phyloP scores from a whole-genome alignment of 2,888 invertebrate species.

The Strigamia maritima region DNA sequence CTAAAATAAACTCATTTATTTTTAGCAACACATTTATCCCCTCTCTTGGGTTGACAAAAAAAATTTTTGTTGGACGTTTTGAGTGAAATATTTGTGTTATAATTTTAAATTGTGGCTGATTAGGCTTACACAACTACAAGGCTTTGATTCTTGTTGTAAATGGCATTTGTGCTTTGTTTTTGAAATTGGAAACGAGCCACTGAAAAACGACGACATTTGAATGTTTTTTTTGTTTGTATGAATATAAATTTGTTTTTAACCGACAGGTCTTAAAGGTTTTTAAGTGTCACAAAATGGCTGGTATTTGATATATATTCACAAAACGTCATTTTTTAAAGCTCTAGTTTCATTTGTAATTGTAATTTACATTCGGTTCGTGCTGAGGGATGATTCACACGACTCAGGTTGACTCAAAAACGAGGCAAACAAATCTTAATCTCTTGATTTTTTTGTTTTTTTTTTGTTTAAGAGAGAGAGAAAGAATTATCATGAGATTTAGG shows the following conservation, averaged over 20 bases:
- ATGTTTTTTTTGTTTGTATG: not conserved
- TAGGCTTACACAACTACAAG: not conserved
- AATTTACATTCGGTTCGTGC: not conserved
- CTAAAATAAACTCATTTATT: not conserved
- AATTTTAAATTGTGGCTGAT: not conserved
- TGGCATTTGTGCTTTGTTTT: not conserved
- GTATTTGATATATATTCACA: too few species aligned
- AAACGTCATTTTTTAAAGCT: too few species aligned
- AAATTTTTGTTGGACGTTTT: not conserved
- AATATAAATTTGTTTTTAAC: not conserved
- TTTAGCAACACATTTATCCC: not conserved
- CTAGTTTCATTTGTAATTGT: too few species aligned
- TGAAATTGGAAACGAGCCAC: not conserved
- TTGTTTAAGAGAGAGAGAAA: not conserved
- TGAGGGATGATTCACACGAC: not conserved
- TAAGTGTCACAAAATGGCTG: too few species aligned
- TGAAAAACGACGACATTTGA: not conserved
- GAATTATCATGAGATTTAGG: not conserved
- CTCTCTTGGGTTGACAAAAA: not conserved
- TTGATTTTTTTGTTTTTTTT: not conserved
- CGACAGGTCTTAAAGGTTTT: not conserved
- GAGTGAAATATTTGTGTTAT: not conserved
- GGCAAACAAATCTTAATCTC: constrained; percentile 1
- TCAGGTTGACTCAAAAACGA: not conserved
- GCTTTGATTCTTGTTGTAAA: not conserved